Conservation (phyloP, 2,888 invertebrate genomes). For the Aquatica leii region DNA sequence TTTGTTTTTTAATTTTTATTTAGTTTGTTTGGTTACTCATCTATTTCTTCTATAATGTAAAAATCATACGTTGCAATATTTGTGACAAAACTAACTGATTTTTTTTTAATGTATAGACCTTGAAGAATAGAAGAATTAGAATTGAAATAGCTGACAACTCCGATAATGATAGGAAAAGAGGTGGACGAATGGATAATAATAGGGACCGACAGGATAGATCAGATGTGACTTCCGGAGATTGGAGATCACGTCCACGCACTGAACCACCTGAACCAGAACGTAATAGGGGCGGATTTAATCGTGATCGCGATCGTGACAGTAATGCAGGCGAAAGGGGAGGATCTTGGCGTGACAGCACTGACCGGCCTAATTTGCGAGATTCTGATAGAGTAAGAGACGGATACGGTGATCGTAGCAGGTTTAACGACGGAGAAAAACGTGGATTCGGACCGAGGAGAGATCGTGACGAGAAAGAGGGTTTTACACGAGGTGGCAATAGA, state of each 20-base stretch:
- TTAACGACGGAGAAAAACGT: conserved; percentile 43
- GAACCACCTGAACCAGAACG: conserved; percentile 56
- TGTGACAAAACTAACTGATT: neutral
- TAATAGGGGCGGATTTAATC: conserved; percentile 49
- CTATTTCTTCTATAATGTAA: neutral
- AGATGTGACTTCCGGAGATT: conserved; percentile 77
- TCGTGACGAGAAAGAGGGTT: conserved; percentile 42
- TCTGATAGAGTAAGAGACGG: conserved; percentile 50
- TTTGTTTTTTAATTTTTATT: no score
- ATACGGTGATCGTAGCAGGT: conserved; percentile 49
- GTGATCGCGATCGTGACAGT: conserved; percentile 54
- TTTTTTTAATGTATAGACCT: conserved; percentile 61
- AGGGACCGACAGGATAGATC: conserved; percentile 68
- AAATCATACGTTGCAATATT: neutral
- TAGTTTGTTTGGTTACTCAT: no score
- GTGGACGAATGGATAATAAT: conserved; percentile 63
- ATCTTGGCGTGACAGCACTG: conserved; percentile 64
- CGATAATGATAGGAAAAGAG: conserved; percentile 71
- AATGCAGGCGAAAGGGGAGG: conserved; percentile 59
- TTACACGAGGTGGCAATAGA: conserved; percentile 45
- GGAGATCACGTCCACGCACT: conserved; percentile 74
- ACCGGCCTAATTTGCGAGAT: conserved; percentile 47
- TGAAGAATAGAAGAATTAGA: conserved; percentile 79
- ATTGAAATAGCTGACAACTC: conserved; percentile 81
- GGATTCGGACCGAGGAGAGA: conserved; percentile 47